Base-by-base conservation (phyloP, 1,140 invertebrate genomes). In the Drosophila parvula region DNA sequence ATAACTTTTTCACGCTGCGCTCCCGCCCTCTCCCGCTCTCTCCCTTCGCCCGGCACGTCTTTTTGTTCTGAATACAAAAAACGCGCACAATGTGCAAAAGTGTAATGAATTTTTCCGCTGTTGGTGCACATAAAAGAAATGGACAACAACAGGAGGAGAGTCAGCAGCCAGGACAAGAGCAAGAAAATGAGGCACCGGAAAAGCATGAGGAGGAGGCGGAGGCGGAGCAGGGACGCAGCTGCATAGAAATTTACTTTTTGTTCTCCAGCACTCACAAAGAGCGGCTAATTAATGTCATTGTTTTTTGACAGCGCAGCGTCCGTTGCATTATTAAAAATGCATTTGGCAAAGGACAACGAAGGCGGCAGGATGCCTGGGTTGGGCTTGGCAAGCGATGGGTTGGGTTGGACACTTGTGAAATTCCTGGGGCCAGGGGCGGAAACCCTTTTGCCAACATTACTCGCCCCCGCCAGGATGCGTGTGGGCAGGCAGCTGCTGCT, bases 71-170 rank as follows among this genome's bases (percentile, higher is more conserved):
- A 77, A 68, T 63, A 86, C 50, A 81, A 86, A 55, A 84, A 86
- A 83, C 68, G 74, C 70, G 71, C 73, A 75, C 62, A 75, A 79
- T 81, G 73, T 83, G 78, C 67, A 83, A 85, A 82, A 78, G 76
- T 89, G 76, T 86, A 89, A 86, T 86, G 84, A 86, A 86, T 86
- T 86, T 86, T 89, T 86, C 79, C 83, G 83, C 76, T 86, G 71
- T 86, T 76, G 74, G 34, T 74, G 82, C 76, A 83, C 63, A 86
- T 69, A 89, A 86, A 88, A 86, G 71, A 83, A 86, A 79, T 78
- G 65, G 79, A 79, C 83, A 73, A 76, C 67, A 84, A 59, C 65
- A 71, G 64, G 51, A 43, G 28, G 28, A 11, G 9, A 27, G 6
- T 12, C 12, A 28, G 27, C 5, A n/a, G 58, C 62, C 44, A 71